Base-by-base conservation (phyloP, 2,797 vertebrate genomes). In the Petrocephalus schoutedeni region DNA sequence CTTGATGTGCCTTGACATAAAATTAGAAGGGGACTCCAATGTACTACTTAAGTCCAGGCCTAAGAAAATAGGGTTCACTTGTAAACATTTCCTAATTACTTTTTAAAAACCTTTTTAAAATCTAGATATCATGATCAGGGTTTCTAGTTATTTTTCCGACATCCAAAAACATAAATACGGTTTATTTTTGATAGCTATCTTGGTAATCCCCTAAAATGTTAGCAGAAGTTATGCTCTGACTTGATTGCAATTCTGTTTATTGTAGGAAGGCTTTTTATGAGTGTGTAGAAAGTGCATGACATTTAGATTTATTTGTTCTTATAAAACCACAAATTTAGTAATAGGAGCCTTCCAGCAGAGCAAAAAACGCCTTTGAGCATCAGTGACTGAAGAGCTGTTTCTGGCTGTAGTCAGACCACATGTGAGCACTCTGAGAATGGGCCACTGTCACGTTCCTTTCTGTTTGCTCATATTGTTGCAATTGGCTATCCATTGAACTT, bases 301-400 rank as follows among this genome's bases (percentile, higher is more conserved):
- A 88, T 90, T 88, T 87, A 8, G 23, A 51, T 64, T 85, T 41
- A 89, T 41, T 87, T 89, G 88, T 57, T 57, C 19, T 82, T 82
- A 90, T 88, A 58, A 90, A 91, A 88, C 88, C 85, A 84, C 86
- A 87, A 53, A 83, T 83, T 87, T 64, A 82, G 84, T 89, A 88
- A 83, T 71, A n/a, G 28, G 51, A 85, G 86, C 88, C 84, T 58
- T 74, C 61, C 83, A 19, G 28, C n/a, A 21, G 45, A 45, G 8
- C n/a, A 56, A 83, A 83, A 82, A 82, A 45, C 0, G 85, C 32
- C 19, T 58, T 87, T 45, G 49, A 87, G 53, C 32, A 59, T 51
- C 36, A 36, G 57, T 54, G 83, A 89, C 53, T 87, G 86, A 83
- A 86, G 28, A 21, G 86, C 71, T 64, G 87, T 59, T 87, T 32